phyloP scores from a whole-genome alignment of 2,888 invertebrate genomes.

The Lamproptera curius region DNA sequence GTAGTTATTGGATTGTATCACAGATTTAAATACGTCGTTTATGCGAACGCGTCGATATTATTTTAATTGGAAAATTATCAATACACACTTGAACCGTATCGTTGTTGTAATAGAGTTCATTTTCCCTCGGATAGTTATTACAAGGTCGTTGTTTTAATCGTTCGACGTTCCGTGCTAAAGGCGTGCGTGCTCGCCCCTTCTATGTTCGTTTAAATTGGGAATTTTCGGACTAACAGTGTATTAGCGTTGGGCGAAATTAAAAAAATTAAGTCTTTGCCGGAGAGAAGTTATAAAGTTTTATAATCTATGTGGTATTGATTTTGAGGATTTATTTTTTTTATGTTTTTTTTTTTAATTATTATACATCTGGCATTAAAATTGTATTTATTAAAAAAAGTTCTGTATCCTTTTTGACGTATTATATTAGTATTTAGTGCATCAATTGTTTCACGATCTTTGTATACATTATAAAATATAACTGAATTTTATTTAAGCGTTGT shows the following conservation, averaged over 20 bases:
- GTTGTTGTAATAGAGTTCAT: background rate
- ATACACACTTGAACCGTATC: constrained; percentile 31
- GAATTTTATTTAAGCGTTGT: too few species aligned
- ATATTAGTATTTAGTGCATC: too few species aligned
- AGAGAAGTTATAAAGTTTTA: background rate
- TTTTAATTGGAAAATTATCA: constrained; percentile 35
- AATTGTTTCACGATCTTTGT: too few species aligned
- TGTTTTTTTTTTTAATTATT: background rate
- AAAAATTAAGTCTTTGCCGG: constrained; percentile 11
- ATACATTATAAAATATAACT: too few species aligned
- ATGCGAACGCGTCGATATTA: constrained; percentile 27
- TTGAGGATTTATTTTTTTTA: background rate
- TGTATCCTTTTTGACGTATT: too few species aligned
- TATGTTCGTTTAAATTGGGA: constrained; percentile 24
- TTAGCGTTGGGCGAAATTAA: background rate
- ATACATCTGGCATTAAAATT: too few species aligned
- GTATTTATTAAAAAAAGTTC: too few species aligned
- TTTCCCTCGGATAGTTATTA: background rate
- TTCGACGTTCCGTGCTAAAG: constrained; percentile 13
- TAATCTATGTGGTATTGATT: background rate
- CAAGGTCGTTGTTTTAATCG: constrained; percentile 10
- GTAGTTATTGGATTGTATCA: constrained; percentile 9
- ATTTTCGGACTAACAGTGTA: constrained; percentile 10
- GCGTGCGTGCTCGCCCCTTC: constrained; percentile 17
- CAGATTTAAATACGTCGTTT: constrained; percentile 10